Evolutionary conservation across 2,888 invertebrate species (phyloP), one percentile per base, ranked within the genome.

Genomic region (Polia nebulosa): DNA sequence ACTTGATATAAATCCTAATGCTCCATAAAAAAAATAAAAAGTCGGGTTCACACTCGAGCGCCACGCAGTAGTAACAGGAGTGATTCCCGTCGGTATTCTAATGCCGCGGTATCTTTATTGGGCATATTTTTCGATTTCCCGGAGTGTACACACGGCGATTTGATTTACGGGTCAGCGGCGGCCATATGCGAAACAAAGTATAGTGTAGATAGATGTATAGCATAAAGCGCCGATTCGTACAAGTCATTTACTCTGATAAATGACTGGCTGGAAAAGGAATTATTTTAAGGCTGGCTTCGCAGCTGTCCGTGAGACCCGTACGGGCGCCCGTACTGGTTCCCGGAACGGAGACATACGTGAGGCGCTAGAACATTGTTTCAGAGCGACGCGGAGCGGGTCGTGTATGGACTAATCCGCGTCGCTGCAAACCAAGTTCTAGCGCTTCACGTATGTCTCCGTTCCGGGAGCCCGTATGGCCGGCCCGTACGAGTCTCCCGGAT

Each of bases 41-140:
- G 62, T 73, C 47, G 57, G 55, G 66, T 76, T 80, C 62, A 67
- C 73, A 68, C 74, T 76, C 62, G 67, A 74, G 56, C 56, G 66
- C 58, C 49, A 72, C 60, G 60, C 69, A 63, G 72, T 59, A 69
- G 75, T 58, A 80, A 67, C 79, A 70, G 63, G 71, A 80, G 68
- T 74, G 76, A 82, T 81, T 73, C 74, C 76, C 73, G 70, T 52
- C 63, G 67, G 66, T 71, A 80, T 76, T 76, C 73, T 88, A 87
- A 88, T 86, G 72, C 73, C 75, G 80, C 47, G 66, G 55, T 88
- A 90, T 90, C 89, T 90, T 87, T 88, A 89, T 90, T 87, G 87
- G 88, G 84, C 86, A 89, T 89, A 90, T 90, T 91, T 87, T 89
- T 88, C 88, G 88, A 91, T 90, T 90, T 89, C 88, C 88, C 85